Conservation (phyloP, 2,888 invertebrate species). For the Tetropium fuscum region DNA sequence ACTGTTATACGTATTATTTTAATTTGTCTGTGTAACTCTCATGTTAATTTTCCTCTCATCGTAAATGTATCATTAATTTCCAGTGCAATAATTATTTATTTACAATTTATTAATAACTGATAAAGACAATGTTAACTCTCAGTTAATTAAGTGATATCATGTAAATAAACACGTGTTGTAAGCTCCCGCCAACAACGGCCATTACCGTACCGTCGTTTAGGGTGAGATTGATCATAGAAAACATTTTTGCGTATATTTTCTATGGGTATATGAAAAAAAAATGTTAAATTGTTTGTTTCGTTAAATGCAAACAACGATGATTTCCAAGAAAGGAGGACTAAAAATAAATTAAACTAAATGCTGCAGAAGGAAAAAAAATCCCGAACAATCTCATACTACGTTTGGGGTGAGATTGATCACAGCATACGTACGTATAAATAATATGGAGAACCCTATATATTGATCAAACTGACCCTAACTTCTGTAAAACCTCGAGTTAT, state of each 20-base stretch:
- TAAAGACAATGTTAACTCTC: no score
- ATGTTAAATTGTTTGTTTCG: neutral
- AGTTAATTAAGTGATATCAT: no score
- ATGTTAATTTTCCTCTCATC: no score
- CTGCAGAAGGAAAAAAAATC: neutral
- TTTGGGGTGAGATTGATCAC: neutral
- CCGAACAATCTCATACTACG: neutral
- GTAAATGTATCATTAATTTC: no score
- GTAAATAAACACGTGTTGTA: no score
- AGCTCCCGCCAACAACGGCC: no score
- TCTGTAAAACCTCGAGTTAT: neutral
- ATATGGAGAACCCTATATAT: neutral
- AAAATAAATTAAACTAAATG: neutral
- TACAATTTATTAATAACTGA: no score
- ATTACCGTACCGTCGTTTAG: neutral
- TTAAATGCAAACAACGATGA: neutral
- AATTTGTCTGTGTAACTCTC: no score
- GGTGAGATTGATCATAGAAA: neutral
- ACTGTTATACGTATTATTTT: no score
- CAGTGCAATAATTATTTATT: no score
- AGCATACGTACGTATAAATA: neutral
- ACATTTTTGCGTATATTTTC: neutral
- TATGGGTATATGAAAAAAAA: neutral
- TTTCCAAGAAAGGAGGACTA: neutral
- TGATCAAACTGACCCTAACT: constrained; percentile 3